A percentile compares a stretch with the other conserved stretches of the same genome.
Evolutionary conservation across 2,888 invertebrate species (phyloP).

Genomic region (Lasioglossum villosulum): DNA sequence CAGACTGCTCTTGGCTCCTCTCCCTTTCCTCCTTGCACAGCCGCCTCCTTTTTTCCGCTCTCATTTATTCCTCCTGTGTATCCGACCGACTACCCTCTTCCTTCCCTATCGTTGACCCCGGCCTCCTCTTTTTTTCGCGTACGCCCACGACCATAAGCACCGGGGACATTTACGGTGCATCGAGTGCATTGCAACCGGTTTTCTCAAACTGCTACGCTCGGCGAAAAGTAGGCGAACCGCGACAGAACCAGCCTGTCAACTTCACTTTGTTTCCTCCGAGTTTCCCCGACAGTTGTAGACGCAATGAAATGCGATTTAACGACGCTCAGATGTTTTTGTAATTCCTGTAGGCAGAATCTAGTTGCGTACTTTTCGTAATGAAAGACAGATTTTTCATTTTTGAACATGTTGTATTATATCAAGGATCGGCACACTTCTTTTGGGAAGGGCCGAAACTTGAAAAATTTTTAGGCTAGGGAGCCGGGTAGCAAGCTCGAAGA

Average conservation of each 20-base stretch:
- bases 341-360: neutral
- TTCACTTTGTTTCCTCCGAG: neutral
- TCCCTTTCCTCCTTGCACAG: neutral
- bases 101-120: slow-evolving; percentile 20
- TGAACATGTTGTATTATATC: too few species aligned
- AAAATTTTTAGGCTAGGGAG: too few species aligned
- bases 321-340: neutral
- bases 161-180: neutral
- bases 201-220: neutral
- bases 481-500: too few species aligned
- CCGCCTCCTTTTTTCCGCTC: slow-evolving; percentile 13
- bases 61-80: slow-evolving; percentile 27
- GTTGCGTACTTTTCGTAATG: neutral
- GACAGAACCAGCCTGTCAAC: neutral
- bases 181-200: neutral
- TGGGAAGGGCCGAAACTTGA: too few species aligned
- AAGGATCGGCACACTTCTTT: too few species aligned
- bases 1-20: slow-evolving; percentile 27
- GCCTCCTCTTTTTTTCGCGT: neutral
- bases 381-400: neutral
- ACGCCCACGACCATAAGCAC: neutral
- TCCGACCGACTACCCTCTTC: slow-evolving; percentile 4
- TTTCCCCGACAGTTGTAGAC: neutral
- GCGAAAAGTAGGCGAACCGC: neutral
- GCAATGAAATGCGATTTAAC: neutral